These are phyloP conservation scores for Harpalus rufipes DNA, from an alignment of 2,888 invertebrate species.

Conservation along the genomic window DNA sequence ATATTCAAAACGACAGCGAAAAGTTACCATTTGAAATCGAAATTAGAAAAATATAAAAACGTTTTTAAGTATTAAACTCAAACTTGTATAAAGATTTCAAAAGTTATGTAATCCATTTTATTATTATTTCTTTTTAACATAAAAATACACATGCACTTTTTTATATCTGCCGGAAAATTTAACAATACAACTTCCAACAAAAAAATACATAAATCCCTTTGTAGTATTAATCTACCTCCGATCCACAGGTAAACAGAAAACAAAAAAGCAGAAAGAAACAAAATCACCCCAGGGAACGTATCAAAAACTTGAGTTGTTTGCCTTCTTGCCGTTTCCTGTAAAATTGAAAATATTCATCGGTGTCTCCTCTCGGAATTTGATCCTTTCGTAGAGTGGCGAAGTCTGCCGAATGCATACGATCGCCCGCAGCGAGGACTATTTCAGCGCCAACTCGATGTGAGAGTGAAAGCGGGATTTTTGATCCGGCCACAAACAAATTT, in stretches of 20 bases:
- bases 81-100: no score
- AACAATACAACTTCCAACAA: no score
- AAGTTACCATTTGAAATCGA: no score
- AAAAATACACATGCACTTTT: no score
- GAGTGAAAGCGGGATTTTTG: slow-evolving; percentile 19
- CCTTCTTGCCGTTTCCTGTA: slow-evolving; percentile 68
- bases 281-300: slow-evolving; percentile 21
- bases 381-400: slow-evolving; percentile 19
- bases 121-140: no score
- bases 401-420: neutral
- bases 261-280: slow-evolving; percentile 33
- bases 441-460: neutral
- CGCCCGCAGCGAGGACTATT: slow-evolving; percentile 68
- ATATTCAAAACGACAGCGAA: no score
- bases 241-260: slow-evolving; percentile 35
- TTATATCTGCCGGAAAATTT: no score
- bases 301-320: slow-evolving; percentile 66
- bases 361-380: slow-evolving; percentile 65
- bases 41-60: no score
- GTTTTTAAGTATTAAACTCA: no score
- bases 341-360: slow-evolving; percentile 71
- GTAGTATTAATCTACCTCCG: neutral
- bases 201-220: no score
- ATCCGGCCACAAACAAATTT: slow-evolving; percentile 29
- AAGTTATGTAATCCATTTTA: no score